Base-by-base conservation (phyloP, 2,888 invertebrate genomes). In the Thymelicus lineola region DNA sequence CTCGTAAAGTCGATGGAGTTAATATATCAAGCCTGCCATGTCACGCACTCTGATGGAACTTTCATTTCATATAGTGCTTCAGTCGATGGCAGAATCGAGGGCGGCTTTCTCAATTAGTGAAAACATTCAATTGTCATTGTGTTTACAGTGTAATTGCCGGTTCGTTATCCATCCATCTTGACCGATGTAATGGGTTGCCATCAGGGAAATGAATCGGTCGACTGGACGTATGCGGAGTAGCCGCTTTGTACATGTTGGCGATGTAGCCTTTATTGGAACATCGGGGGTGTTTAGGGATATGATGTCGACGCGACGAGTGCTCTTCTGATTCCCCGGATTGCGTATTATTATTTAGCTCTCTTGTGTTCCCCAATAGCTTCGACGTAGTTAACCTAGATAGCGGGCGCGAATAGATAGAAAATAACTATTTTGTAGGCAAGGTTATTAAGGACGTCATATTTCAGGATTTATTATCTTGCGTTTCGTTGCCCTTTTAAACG, bases 51-150 rank as follows among this genome's bases (percentile, higher is more conserved):
- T 76, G 61, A 48, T 61, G 77, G 78, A 77, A 77, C 84, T 87
- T 91, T 92, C 89, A 92, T 93, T 92, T 92, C 87, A 91, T 89
- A 92, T 89, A 93, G 93, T 93, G 92, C 89, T 86, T 86, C 87
- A 81, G 85, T 83, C 83, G 84, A 89, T 91, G 89, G 70, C 17
- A 35, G 60, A 89, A 90, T 87, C 81, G 82, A 79, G 83, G 83
- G 86, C 82, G 87, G 88, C 87, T 86, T 90, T 91, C 92, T 93
- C 91, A 93, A 93, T 93, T 93, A 92, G 89, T 88, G 86, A 88
- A 88, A 88, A 88, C 89, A 89, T 90, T 91, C 88, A 89, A 90
- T 90, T 90, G 91, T 91, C 89, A 84, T 88, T 90, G 89, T 86
- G 89, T 89, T 92, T 88, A 91, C 90, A 88, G 90, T 89, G 88